Evolutionary conservation across 2,888 invertebrate genomes (phyloP).

Genomic region (Venusia cambrica): DNA sequence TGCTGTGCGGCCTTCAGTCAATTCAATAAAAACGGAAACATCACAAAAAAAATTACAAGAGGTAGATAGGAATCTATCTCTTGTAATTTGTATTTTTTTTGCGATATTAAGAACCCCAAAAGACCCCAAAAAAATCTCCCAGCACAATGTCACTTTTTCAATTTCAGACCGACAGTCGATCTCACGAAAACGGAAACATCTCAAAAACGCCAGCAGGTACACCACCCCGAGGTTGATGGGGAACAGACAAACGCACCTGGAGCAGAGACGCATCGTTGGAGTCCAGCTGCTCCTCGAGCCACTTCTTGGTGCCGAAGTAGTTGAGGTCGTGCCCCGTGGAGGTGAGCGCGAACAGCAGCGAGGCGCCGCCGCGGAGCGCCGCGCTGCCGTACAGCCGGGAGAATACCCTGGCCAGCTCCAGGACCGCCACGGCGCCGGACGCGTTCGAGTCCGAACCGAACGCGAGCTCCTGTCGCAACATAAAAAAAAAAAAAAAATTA

Average conservation of each 20-base stretch:
- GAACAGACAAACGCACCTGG: conserved; percentile 78
- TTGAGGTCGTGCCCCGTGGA: conserved; percentile 95
- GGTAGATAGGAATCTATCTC: no score
- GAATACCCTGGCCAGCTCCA: conserved; percentile 94
- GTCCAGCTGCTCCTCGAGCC: conserved; percentile 96
- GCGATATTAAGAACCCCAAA: no score
- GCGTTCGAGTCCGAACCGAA: conserved; percentile 96
- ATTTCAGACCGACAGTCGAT: no score
- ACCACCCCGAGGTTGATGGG: no score
- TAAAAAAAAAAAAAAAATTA: conserved; percentile 75
- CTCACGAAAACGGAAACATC: no score
- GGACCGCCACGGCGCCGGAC: conserved; percentile 91
- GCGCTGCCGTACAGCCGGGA: conserved; percentile 90
- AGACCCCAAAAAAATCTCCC: no score
- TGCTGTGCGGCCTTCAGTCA: no score
- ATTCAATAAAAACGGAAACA: no score
- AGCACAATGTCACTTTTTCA: no score
- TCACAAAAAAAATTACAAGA: no score
- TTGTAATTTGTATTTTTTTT: no score
- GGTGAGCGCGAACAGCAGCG: conserved; percentile 92
- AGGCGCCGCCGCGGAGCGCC: conserved; percentile 86
- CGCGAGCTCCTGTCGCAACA: conserved; percentile 92
- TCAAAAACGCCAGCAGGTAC: no score
- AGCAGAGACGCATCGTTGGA: conserved; percentile 85
- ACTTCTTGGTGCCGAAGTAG: conserved; percentile 97